These are phyloP conservation scores for Ectemnius lituratus DNA, from an alignment of 2,888 invertebrate species.

Conservation along the genomic window DNA sequence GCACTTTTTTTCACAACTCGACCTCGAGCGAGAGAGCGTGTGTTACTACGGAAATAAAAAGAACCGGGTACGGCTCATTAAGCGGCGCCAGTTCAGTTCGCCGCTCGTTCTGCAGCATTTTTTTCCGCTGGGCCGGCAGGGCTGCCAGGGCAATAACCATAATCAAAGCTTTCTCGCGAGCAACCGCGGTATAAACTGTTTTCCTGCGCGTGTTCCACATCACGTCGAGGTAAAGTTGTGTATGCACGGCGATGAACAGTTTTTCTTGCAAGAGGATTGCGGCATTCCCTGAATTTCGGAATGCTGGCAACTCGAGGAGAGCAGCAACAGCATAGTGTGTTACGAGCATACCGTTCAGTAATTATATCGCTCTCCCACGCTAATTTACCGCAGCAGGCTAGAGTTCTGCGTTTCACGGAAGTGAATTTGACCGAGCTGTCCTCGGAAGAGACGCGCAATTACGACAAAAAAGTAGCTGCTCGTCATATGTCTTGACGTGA, in stretches of 20 bases:
- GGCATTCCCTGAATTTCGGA: slow-evolving; percentile 1
- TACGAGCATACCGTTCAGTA: not conserved
- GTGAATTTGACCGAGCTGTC: not conserved
- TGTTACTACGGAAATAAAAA: slow-evolving; percentile 26
- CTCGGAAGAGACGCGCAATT: not conserved
- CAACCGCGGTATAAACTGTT: slow-evolving; percentile 30
- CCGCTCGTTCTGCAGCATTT: not conserved
- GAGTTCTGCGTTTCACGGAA: not conserved
- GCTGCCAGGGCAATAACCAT: slow-evolving; percentile 47
- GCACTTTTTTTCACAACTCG: slow-evolving; percentile 27
- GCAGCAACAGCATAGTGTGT: not conserved
- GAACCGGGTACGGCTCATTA: slow-evolving; percentile 48
- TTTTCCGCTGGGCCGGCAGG: slow-evolving; percentile 22
- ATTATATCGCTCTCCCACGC: slow-evolving; percentile 3
- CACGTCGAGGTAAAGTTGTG: too few relatives aligned
- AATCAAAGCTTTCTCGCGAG: slow-evolving; percentile 52
- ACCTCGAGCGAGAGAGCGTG: slow-evolving; percentile 8
- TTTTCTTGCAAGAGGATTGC: not conserved
- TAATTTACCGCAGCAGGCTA: not conserved
- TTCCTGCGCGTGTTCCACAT: not conserved
- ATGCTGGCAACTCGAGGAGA: not conserved
- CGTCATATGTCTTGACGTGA: not conserved
- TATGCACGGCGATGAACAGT: not conserved
- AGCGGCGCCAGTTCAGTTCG: slow-evolving; percentile 43
- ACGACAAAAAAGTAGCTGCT: not conserved